Percentiles rank a stretch among this genome's conserved stretches.
Conservation (phyloP, 2,113 vertebrate genomes). For the Phrynosoma platyrhinos region DNA sequence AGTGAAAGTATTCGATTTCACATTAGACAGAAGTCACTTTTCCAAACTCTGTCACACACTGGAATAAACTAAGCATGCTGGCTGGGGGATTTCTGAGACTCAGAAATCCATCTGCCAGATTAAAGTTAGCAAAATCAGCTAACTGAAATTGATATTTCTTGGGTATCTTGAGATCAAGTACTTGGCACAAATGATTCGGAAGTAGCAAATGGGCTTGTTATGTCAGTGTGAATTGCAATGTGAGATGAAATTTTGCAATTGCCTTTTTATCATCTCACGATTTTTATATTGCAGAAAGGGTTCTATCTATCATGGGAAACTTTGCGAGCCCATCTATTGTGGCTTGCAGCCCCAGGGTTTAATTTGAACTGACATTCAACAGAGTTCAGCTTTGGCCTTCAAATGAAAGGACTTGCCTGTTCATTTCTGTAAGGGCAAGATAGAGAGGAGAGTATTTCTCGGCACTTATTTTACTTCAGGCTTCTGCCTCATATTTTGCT, state of each 20-base stretch:
- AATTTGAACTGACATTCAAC: conserved; percentile 34
- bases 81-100: too few relatives aligned
- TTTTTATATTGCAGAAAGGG: conserved; percentile 27
- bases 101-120: not conserved
- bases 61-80: too few relatives aligned
- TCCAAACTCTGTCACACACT: too few relatives aligned
- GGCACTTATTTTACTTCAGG: conserved; percentile 18
- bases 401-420: conserved; percentile 22
- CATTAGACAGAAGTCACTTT: too few relatives aligned
- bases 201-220: conserved; percentile 12
- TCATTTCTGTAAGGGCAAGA: conserved; percentile 20
- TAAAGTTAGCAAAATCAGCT: not conserved
- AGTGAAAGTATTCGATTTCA: too few relatives aligned
- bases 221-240: conserved; percentile 27
- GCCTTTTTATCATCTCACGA: conserved; percentile 34
- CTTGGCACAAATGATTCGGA: conserved; percentile 4
- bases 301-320: conserved; percentile 12
- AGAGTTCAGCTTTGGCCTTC: conserved; percentile 26
- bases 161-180: not conserved
- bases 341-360: conserved; percentile 15
- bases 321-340: conserved; percentile 15
- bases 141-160: not conserved
- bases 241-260: conserved; percentile 24
- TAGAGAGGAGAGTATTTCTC: conserved; percentile 5
- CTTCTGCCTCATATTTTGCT: conserved; percentile 9